phyloP scores from a whole-genome alignment of 2,888 invertebrate species.

The Lithosia quadra region DNA sequence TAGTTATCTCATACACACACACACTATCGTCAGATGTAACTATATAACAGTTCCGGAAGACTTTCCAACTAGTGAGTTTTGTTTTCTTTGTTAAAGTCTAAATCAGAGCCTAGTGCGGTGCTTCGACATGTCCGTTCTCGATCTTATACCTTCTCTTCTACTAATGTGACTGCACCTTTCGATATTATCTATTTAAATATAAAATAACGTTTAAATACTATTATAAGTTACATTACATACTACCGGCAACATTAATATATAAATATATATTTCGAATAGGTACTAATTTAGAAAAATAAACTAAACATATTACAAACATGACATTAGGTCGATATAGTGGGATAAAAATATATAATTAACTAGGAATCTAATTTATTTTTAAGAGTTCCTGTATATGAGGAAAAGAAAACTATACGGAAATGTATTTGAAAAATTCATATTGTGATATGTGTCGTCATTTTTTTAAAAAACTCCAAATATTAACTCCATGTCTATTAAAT shows the following conservation, averaged over 20 bases:
- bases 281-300: constrained; percentile 49
- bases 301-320: constrained; percentile 19
- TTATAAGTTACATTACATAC: neutral
- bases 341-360: constrained; percentile 37
- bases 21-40: constrained; percentile 25
- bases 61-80: constrained; percentile 26
- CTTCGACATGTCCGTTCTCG: neutral
- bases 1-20: constrained; percentile 4
- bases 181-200: constrained; percentile 11
- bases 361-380: constrained; percentile 20
- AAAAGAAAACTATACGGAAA: constrained; percentile 16
- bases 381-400: constrained; percentile 4
- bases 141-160: constrained; percentile 7
- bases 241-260: neutral
- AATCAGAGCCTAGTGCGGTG: constrained; percentile 2
- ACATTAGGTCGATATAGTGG: constrained; percentile 22
- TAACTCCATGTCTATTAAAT: neutral
- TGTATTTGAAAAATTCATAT: constrained; percentile 54
- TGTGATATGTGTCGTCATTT: constrained; percentile 62
- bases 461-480: neutral
- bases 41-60: constrained; percentile 19
- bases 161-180: constrained; percentile 14
- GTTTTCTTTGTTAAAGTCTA: constrained; percentile 20
- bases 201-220: neutral
- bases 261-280: constrained; percentile 28